These are phyloP conservation scores for Thera britannica DNA, from an alignment of 2,888 invertebrate genomes.

Conservation along the genomic window DNA sequence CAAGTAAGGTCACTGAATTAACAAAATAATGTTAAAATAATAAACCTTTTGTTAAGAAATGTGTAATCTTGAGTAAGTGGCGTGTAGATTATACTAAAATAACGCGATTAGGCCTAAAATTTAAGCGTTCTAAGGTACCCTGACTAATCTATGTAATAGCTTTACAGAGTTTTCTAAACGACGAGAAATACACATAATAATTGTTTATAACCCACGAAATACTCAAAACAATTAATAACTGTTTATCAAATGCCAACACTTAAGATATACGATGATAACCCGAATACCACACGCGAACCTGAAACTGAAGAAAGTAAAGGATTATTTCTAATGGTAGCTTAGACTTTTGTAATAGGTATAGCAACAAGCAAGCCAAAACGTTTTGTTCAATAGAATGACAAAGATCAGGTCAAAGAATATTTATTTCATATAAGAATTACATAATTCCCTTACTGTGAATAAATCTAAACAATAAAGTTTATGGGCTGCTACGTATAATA, in stretches of 20 bases:
- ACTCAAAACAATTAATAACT: slow-evolving; percentile 48
- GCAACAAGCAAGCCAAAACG: background rate
- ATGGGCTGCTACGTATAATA: too few relatives aligned
- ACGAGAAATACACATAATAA: slow-evolving; percentile 19
- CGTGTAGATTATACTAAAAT: slow-evolving; percentile 13
- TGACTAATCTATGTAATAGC: background rate
- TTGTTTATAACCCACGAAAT: slow-evolving; percentile 38
- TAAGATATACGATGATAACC: slow-evolving; percentile 51
- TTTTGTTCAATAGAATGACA: too few relatives aligned
- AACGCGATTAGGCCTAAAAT: slow-evolving; percentile 21
- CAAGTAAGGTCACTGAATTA: background rate
- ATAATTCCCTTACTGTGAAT: too few relatives aligned
- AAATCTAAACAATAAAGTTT: too few relatives aligned
- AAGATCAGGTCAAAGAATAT: too few relatives aligned
- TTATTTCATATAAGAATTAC: too few relatives aligned
- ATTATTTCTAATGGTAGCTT: slow-evolving; percentile 1
- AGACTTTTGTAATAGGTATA: background rate
- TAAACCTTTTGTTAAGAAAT: slow-evolving; percentile 9
- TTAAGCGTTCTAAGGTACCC: background rate
- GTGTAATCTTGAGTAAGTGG: slow-evolving; percentile 22
- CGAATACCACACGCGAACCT: slow-evolving; percentile 52
- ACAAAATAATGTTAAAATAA: slow-evolving; percentile 7
- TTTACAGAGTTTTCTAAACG: slow-evolving; percentile 13
- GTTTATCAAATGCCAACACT: slow-evolving; percentile 58
- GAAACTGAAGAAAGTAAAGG: slow-evolving; percentile 35